phyloP scores from a whole-genome alignment of 2,113 vertebrate genomes.

The Naja naja region DNA sequence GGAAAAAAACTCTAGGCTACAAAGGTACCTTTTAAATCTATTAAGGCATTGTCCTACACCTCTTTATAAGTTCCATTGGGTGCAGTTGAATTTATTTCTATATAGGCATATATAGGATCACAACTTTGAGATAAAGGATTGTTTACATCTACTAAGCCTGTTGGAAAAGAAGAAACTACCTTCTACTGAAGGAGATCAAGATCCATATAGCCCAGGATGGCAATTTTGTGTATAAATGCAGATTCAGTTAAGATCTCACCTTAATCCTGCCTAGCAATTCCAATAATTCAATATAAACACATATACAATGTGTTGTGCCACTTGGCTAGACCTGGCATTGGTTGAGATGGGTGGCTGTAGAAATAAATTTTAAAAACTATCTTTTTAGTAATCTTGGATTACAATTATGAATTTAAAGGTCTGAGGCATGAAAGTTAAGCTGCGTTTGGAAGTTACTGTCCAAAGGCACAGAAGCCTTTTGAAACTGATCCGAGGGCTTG shows the following conservation, averaged over 20 bases:
- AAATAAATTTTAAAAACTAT: not conserved
- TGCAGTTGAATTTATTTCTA: not conserved
- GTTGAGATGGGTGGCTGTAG: not conserved
- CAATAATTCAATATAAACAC: not conserved
- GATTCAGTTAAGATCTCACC: not conserved
- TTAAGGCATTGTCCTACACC: not conserved
- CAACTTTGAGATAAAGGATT: not conserved
- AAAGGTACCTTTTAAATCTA: fast-evolving
- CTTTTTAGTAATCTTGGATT: not conserved
- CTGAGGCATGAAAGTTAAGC: not conserved
- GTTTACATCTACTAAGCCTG: not conserved
- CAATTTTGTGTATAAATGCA: not conserved
- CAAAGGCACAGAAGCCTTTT: not conserved
- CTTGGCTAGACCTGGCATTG: not conserved
- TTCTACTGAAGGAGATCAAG: not conserved
- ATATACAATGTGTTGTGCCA: not conserved
- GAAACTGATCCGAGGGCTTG: not conserved
- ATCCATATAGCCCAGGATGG: not conserved
- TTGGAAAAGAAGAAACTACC: not conserved
- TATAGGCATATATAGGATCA: not conserved
- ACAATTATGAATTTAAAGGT: not conserved
- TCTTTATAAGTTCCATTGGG: not conserved
- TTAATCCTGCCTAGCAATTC: not conserved
- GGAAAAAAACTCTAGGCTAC: not conserved
- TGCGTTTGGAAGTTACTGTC: not conserved